These are phyloP conservation scores for Palythoa grandiflora DNA, from an alignment of 92 coral and sea anemone species.

Conservation along the genomic window DNA sequence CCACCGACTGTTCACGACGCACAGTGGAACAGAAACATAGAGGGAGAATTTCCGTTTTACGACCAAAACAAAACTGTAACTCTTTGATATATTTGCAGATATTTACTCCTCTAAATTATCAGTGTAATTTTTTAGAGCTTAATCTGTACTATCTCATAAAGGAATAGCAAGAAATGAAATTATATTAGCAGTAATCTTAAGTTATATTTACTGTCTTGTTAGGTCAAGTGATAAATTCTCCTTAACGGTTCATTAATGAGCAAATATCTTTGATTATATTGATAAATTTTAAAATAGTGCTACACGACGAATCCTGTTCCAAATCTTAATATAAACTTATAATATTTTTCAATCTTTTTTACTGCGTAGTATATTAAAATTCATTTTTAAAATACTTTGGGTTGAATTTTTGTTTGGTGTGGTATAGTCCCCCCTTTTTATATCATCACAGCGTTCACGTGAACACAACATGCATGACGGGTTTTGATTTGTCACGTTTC, in stretches of 20 bases:
- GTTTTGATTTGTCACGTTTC: no score
- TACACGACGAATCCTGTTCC: not conserved
- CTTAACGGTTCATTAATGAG: not conserved
- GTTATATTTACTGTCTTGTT: not conserved
- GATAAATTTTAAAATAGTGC: not conserved
- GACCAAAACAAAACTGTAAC: not conserved
- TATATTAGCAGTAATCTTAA: not conserved
- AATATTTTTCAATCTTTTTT: no score
- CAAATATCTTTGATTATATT: not conserved
- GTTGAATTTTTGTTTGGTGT: no score
- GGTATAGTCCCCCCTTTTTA: no score
- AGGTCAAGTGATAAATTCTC: slow-evolving; percentile 8
- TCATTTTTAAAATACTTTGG: no score
- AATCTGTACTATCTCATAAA: not conserved
- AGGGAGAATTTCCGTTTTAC: not conserved
- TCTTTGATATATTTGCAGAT: not conserved
- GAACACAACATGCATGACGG: no score
- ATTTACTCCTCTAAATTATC: not conserved
- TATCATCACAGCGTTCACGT: no score
- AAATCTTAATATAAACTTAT: no score
- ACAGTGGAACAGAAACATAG: not conserved
- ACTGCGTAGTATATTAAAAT: no score
- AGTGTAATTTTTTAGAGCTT: not conserved
- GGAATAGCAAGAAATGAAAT: not conserved
- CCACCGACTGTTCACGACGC: not conserved